phyloP scores from a whole-genome alignment of 2,113 vertebrate species.

The Corythaixoides concolor region DNA sequence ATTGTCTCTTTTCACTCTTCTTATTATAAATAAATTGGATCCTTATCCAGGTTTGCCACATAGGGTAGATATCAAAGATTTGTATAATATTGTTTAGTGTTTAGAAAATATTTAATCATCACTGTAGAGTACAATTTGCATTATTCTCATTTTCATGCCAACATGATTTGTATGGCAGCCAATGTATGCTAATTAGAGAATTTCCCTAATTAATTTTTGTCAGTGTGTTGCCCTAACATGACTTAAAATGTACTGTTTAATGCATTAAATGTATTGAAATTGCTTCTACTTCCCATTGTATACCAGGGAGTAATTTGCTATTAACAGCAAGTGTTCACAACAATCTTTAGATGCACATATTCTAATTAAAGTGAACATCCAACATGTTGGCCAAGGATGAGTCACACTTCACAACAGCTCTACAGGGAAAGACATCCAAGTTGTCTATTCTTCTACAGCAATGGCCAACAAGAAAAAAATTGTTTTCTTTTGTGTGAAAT shows the following conservation, averaged over 20 bases:
- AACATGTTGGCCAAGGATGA: slow-evolving; percentile 30
- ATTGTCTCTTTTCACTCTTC: not conserved
- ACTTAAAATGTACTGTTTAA: slow-evolving; percentile 35
- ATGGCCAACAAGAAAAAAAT: not conserved
- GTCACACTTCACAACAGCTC: slow-evolving; percentile 29
- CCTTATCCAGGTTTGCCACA: not conserved
- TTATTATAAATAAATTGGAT: not conserved
- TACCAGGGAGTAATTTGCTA: not conserved
- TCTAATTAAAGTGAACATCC: slow-evolving; percentile 52
- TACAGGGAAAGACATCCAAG: slow-evolving; percentile 15
- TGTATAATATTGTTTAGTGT: slow-evolving; percentile 15
- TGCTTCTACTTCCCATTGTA: not conserved
- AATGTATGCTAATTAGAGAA: not conserved
- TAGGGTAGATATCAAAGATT: not conserved
- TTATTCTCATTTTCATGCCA: slow-evolving; percentile 33
- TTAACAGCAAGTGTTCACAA: slow-evolving; percentile 27
- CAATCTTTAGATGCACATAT: slow-evolving; percentile 35
- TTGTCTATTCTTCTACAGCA: slow-evolving; percentile 26
- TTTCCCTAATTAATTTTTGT: slow-evolving; percentile 30
- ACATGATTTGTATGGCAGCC: slow-evolving; percentile 25
- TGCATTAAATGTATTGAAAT: slow-evolving; percentile 6
- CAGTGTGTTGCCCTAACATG: not conserved
- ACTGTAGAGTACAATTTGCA: not conserved
- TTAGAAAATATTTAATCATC: slow-evolving; percentile 48
- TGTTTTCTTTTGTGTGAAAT: slow-evolving; percentile 12